Conservation (phyloP, 2,888 invertebrate species). For the Prenolepis imparis region DNA sequence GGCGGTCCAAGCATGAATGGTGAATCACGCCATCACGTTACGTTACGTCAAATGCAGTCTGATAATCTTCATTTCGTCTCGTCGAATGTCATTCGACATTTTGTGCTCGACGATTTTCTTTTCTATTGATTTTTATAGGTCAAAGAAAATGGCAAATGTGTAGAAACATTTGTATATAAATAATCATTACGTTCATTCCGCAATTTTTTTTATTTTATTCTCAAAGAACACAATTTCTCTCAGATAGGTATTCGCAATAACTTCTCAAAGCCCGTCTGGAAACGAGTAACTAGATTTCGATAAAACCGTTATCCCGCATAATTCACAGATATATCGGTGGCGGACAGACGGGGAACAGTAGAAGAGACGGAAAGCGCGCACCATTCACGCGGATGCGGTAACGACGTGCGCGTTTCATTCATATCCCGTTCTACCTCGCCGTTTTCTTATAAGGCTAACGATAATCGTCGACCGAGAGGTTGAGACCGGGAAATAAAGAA, state of each 20-base stretch:
- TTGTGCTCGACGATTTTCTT: background rate
- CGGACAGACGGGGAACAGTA: background rate
- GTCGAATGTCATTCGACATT: background rate
- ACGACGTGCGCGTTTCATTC: conserved; percentile 16
- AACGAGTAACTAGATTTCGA: background rate
- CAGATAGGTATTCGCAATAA: background rate
- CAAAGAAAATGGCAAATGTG: background rate
- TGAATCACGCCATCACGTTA: background rate
- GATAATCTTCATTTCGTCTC: background rate
- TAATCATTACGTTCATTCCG: background rate
- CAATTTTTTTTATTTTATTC: background rate
- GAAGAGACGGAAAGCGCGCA: background rate
- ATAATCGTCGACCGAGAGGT: conserved; percentile 26
- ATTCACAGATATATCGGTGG: background rate
- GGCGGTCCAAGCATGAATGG: conserved; percentile 6
- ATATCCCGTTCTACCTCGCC: conserved; percentile 3
- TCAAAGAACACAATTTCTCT: background rate
- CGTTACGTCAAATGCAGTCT: background rate
- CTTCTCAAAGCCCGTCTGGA: background rate
- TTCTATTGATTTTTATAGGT: background rate
- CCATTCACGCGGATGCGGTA: background rate
- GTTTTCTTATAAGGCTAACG: conserved; percentile 15
- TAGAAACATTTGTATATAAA: background rate
- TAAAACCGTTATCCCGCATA: background rate
- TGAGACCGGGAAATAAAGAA: conserved; percentile 23